A percentile compares a stretch with the other conserved stretches of the same genome.
Evolutionary conservation across 2,797 vertebrate genomes (phyloP).

Genomic region (Rhyacichthys aspro): DNA sequence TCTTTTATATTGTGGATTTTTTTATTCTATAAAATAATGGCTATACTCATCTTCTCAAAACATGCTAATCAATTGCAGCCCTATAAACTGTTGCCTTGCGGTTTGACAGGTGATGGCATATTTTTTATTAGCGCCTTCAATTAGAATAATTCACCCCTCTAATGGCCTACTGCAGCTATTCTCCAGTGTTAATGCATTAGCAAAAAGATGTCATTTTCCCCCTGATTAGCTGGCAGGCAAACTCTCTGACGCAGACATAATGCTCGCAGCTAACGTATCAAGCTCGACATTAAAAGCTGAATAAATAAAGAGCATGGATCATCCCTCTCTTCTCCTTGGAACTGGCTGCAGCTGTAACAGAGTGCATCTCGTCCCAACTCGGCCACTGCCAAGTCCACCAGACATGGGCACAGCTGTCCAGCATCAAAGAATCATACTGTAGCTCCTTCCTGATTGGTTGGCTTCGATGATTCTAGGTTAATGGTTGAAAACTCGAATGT

Average conservation of each 20-base stretch:
- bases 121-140: too few relatives aligned
- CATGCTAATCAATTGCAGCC: too few relatives aligned
- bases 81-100: too few relatives aligned
- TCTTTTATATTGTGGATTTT: too few relatives aligned
- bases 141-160: too few relatives aligned
- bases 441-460: conserved; percentile 17
- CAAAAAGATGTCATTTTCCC: conserved; percentile 29
- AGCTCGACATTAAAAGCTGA: conserved; percentile 61
- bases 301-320: conserved; percentile 59
- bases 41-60: too few relatives aligned
- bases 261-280: conserved; percentile 50
- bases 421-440: conserved; percentile 56
- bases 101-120: too few relatives aligned
- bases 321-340: conserved; percentile 28
- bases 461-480: too few relatives aligned
- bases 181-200: conserved; percentile 21
- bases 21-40: too few relatives aligned
- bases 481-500: conserved; percentile 28
- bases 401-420: conserved; percentile 44
- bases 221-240: conserved; percentile 43
- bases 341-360: conserved; percentile 44
- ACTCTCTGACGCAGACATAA: conserved; percentile 51
- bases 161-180: background rate
- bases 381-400: conserved; percentile 45
- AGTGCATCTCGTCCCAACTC: conserved; percentile 37